These are phyloP conservation scores for Sinopyrophorus schimmeli DNA, from an alignment of 2,888 invertebrate genomes.

Conservation along the genomic window DNA sequence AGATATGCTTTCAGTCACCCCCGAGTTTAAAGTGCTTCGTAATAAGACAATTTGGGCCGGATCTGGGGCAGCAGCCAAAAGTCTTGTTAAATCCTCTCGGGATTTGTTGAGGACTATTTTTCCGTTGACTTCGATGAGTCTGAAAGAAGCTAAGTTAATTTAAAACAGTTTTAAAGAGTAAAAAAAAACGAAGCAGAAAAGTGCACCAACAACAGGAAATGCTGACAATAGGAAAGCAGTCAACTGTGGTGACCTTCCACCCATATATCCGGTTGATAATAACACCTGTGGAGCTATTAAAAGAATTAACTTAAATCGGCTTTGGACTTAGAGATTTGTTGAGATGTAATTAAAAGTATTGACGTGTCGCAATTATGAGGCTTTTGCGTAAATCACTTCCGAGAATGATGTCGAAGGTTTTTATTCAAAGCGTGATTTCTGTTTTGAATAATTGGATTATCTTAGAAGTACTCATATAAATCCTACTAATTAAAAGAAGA, in stretches of 20 bases:
- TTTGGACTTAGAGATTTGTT: no score
- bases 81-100: conserved; percentile 71
- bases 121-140: conserved; percentile 81
- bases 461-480: conserved; percentile 12
- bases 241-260: conserved; percentile 47
- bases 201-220: conserved; percentile 40
- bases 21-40: conserved; percentile 45
- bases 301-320: no score
- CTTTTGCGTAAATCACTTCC: no score
- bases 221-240: conserved; percentile 42
- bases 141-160: conserved; percentile 51
- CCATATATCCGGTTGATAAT: conserved; percentile 48
- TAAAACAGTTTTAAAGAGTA: conserved; percentile 1
- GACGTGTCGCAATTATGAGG: no score
- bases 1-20: conserved; percentile 49
- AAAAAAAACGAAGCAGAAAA: conserved; percentile 4
- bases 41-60: conserved; percentile 69
- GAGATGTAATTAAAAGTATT: no score
- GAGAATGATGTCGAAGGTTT: no score
- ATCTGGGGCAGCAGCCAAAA: conserved; percentile 64
- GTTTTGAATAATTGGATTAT: no score
- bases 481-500: conserved; percentile 8
- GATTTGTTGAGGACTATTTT: conserved; percentile 70
- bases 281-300: conserved; percentile 35
- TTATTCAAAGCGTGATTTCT: no score